A percentile compares a stretch with the other conserved stretches of the same genome.
These are phyloP conservation scores for Macrosteles quadrilineatus DNA, from an alignment of 1,140 invertebrate species.

Conservation along the genomic window DNA sequence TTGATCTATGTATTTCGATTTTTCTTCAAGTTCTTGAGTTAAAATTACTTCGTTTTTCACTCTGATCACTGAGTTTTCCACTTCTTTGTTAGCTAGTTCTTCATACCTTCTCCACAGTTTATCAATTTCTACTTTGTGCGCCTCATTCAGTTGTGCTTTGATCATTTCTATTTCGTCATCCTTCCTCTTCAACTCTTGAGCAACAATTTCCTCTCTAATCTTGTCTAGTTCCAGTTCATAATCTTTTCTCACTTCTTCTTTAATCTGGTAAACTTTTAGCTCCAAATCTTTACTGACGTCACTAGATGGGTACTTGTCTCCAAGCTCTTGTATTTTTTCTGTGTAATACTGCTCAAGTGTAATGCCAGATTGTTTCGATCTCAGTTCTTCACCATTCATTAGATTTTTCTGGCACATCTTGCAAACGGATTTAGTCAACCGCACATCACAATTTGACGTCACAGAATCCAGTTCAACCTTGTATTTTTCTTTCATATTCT, in stretches of 20 bases:
- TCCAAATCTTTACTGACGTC: constrained; percentile 20
- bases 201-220: constrained; percentile 26
- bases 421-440: background rate
- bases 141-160: constrained; percentile 14
- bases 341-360: constrained; percentile 19
- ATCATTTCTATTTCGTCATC: constrained; percentile 26
- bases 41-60: constrained; percentile 7
- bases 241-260: constrained; percentile 24
- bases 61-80: background rate
- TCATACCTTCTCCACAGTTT: constrained; percentile 28
- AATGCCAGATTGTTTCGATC: background rate
- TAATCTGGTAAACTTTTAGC: constrained; percentile 13
- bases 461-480: constrained; percentile 4
- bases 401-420: constrained; percentile 19
- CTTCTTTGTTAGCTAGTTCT: constrained; percentile 20
- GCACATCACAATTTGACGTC: background rate
- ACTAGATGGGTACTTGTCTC: background rate
- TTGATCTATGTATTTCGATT: constrained; percentile 18
- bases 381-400: background rate
- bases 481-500: constrained; percentile 49
- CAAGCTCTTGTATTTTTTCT: constrained; percentile 17
- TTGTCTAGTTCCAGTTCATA: constrained; percentile 29
- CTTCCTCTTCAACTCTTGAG: background rate
- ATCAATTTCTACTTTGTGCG: constrained; percentile 22
- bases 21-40: constrained; percentile 20